phyloP scores from a whole-genome alignment of 2,113 vertebrate genomes.

The Callospermophilus lateralis region DNA sequence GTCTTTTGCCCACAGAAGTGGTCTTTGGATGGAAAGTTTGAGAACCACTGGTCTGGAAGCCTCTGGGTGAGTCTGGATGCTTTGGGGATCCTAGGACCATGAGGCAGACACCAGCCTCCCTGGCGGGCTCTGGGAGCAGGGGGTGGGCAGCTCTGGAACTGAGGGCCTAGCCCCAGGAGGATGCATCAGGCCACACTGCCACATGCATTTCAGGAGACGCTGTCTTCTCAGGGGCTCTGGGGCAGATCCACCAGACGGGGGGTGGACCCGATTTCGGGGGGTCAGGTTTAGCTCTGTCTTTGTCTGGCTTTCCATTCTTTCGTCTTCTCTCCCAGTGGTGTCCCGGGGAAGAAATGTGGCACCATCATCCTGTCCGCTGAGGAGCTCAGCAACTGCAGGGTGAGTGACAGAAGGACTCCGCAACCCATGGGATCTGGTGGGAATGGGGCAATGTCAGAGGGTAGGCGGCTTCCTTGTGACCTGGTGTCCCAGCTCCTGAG shows the following conservation, averaged over 20 bases:
- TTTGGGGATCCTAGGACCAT: conserved; percentile 53
- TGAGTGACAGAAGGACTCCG: conserved; percentile 85
- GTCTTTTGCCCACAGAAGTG: conserved; percentile 84
- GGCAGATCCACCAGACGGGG: not conserved
- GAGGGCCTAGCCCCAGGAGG: not conserved
- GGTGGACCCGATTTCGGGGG: not conserved
- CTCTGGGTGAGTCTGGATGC: conserved; percentile 81
- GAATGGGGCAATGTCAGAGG: not conserved
- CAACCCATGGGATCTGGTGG: not conserved
- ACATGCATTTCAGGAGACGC: not conserved
- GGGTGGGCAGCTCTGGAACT: conserved; percentile 3
- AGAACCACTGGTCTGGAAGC: conserved; percentile 80
- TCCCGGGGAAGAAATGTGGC: conserved; percentile 96
- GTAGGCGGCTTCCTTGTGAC: not conserved
- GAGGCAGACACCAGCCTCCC: not conserved
- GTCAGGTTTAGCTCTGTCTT: not conserved
- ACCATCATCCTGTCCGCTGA: conserved; percentile 95
- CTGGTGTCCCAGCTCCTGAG: not conserved
- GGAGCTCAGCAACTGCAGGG: conserved; percentile 97
- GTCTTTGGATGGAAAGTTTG: conserved; percentile 83
- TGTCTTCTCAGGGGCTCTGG: conserved; percentile 1
- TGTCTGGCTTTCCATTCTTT: conserved; percentile 50
- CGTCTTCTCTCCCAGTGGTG: conserved; percentile 87
- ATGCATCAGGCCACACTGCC: not conserved
- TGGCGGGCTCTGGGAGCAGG: conserved; percentile 51